Conservation (phyloP, 2,113 vertebrate species). For the Corythornis madagascariensis region DNA sequence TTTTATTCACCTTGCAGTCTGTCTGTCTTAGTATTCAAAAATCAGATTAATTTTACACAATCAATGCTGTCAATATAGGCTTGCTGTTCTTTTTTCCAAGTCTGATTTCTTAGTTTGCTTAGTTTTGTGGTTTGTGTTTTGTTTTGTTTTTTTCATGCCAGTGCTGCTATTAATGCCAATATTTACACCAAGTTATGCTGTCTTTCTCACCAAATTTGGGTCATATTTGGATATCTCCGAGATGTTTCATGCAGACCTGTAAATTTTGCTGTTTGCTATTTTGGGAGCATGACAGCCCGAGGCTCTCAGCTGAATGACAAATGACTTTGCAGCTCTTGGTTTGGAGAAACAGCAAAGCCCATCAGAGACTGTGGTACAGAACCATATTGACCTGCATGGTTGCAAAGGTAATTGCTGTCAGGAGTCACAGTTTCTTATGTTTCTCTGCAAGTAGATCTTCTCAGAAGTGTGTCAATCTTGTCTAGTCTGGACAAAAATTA, state of each 20-base stretch:
- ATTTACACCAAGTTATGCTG: neutral
- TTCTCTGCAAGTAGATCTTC: neutral
- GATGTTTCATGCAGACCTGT: neutral
- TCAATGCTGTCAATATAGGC: neutral
- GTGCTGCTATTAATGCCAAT: neutral
- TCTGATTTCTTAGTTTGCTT: neutral
- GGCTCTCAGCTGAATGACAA: neutral
- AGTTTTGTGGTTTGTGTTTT: neutral
- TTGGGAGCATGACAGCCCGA: neutral
- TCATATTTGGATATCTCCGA: neutral
- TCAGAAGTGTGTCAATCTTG: neutral
- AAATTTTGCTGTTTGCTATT: neutral
- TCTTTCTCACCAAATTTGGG: neutral
- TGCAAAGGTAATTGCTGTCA: neutral
- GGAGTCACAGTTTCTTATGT: neutral
- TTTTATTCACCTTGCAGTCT: neutral
- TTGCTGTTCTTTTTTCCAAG: neutral
- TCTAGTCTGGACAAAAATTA: neutral
- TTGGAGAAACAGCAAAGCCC: neutral
- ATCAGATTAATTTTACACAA: conserved; percentile 30
- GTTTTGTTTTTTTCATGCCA: neutral
- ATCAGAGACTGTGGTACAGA: neutral
- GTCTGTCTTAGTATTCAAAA: neutral
- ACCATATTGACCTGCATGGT: neutral
- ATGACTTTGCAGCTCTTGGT: neutral